Base-by-base conservation (phyloP, 2,888 invertebrate genomes). In the Allolobophora icterica region DNA sequence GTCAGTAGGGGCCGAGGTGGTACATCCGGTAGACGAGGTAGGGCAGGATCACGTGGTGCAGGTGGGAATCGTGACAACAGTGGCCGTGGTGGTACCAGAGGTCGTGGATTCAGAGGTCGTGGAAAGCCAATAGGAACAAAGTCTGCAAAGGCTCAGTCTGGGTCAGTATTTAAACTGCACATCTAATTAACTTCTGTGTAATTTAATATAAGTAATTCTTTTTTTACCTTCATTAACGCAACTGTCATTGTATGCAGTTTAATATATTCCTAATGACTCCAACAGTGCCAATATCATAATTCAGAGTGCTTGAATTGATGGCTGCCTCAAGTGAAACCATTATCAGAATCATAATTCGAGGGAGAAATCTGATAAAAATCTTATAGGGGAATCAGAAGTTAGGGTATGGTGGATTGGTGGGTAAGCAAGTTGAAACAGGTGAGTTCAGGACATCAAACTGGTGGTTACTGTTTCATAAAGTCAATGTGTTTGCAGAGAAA, bases 61-160 rank as follows among this genome's bases (percentile, higher is more conserved):
- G 40, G 91, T 52, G 89, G 90, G 21, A 71, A 89, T 42, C 89
- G 92, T 1, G 45, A 91, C 40, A n/a, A n/a, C n/a, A n/a, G n/a
- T n/a, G n/a, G n/a, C n/a, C n/a, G n/a, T 0, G 42, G 93, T 42
- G 91, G 93, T 21, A 92, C 93, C 0, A 52, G 93, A 38, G 92
- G 93, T 30, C 4, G 93, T 91, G 33, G 91, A 90, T 83, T 84
- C 19, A 42, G 91, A 33, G 89, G 91, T 35, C 84, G 91, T 58
- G 90, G 91, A 35, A 40, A 83, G 33, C 4, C 35, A 33, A 15
- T 17, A 0, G 38, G 90, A 87, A 84, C 84, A 33, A 40, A 84
- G 38, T 58, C 84, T 84, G 19, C 33, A 30, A 58, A 34, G 58
- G 40, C 33, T 35, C 24, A 34, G 34, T n/a, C 21, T 15, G 40